These are phyloP conservation scores for Notarius quadriscutis DNA, from an alignment of 2,113 vertebrate genomes.

Conservation along the genomic window DNA sequence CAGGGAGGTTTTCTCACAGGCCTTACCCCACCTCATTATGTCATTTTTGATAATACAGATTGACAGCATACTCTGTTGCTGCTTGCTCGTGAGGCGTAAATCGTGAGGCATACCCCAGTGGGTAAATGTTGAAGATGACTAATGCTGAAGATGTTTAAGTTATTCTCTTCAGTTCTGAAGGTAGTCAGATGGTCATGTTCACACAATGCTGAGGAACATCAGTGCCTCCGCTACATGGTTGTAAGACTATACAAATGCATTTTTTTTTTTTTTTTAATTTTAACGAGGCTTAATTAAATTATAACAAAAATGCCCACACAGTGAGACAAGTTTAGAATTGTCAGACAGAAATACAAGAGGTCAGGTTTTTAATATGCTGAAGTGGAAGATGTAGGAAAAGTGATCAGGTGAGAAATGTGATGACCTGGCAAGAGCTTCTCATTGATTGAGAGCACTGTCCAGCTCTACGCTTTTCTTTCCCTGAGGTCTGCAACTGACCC, in stretches of 20 bases:
- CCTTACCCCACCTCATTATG: neutral
- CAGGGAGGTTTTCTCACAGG: neutral
- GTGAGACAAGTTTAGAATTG: slow-evolving; percentile 15
- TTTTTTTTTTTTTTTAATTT: neutral
- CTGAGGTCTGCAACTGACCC: neutral
- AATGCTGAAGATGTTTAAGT: no score
- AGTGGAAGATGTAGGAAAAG: neutral
- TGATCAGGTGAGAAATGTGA: slow-evolving; percentile 20
- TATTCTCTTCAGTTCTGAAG: slow-evolving; percentile 7
- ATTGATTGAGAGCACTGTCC: neutral
- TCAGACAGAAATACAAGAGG: slow-evolving; percentile 22
- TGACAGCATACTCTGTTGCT: neutral
- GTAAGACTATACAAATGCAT: neutral
- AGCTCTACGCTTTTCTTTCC: neutral
- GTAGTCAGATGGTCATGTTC: slow-evolving; percentile 16
- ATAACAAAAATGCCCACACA: neutral
- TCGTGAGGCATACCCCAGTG: neutral
- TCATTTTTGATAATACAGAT: neutral
- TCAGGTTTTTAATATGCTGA: slow-evolving; percentile 27
- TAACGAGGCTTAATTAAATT: slow-evolving; percentile 9
- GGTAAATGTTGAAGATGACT: neutral
- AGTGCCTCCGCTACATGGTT: neutral
- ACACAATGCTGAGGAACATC: neutral
- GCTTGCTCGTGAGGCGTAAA: neutral
- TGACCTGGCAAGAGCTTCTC: slow-evolving; percentile 1